These are phyloP conservation scores for Cantharis rustica DNA, from an alignment of 2,888 invertebrate genomes.

Conservation along the genomic window DNA sequence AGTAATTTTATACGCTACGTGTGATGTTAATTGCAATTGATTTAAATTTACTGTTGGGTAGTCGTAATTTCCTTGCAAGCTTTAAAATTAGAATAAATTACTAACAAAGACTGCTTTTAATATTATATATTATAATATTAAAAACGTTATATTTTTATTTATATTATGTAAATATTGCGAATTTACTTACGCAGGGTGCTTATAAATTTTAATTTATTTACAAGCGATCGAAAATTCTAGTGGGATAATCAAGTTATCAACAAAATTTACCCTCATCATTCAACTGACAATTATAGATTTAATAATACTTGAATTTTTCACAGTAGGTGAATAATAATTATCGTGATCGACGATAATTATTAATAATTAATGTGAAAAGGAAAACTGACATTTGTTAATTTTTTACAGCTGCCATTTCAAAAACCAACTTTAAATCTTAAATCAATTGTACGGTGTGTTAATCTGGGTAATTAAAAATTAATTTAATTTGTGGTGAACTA, in stretches of 20 bases:
- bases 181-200: not conserved
- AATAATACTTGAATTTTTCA: not conserved
- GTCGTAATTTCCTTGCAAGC: not conserved
- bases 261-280: not conserved
- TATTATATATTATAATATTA: not conserved
- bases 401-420: not conserved
- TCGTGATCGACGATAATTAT: not conserved
- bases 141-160: not conserved
- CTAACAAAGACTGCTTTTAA: not conserved
- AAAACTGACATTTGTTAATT: not conserved
- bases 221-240: not conserved
- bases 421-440: not conserved
- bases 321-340: not conserved
- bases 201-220: not conserved
- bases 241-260: not conserved
- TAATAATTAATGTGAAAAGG: not conserved
- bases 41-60: not conserved
- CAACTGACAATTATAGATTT: not conserved
- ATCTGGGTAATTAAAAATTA: not conserved
- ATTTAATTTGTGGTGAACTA: not conserved
- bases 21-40: slow-evolving; percentile 1
- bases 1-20: slow-evolving; percentile 1
- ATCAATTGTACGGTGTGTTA: not conserved
- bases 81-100: not conserved
- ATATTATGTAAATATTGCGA: not conserved